Percentiles rank a stretch among this genome's conserved stretches.
Conservation (phyloP, 1,140 invertebrate species). For the Formica selysi region DNA sequence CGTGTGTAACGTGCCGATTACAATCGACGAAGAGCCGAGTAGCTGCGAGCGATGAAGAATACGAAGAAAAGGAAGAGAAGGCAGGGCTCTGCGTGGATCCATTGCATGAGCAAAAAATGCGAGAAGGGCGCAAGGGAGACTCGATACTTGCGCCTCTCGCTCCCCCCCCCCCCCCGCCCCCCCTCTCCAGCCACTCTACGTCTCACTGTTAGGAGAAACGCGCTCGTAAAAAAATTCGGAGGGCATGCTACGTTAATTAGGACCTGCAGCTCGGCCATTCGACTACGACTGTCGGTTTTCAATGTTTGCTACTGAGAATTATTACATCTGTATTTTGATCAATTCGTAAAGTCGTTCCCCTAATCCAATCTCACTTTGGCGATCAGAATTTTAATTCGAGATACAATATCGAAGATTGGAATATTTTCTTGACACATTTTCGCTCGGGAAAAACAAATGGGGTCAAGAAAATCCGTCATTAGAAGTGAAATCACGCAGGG, state of each 20-base stretch:
- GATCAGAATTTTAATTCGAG: no score
- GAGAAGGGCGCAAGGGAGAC: slow-evolving; percentile 4
- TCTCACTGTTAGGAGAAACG: background rate
- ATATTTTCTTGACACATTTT: background rate
- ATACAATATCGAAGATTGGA: no score
- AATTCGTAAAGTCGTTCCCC: background rate
- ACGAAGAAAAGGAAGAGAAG: background rate
- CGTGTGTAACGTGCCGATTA: slow-evolving; percentile 63
- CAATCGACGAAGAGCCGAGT: slow-evolving; percentile 47
- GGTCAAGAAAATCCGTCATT: background rate
- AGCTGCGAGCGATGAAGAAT: slow-evolving; percentile 30
- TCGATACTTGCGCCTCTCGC: background rate
- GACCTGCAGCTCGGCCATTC: slow-evolving; percentile 19
- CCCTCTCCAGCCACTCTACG: background rate
- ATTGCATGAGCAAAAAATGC: slow-evolving; percentile 24
- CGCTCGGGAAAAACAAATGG: no score
- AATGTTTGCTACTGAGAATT: background rate
- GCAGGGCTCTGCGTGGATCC: background rate
- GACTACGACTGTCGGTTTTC: background rate
- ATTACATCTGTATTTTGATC: background rate
- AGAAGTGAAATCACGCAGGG: background rate
- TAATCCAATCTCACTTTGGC: background rate
- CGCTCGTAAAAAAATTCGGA: slow-evolving; percentile 18
- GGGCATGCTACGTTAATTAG: slow-evolving; percentile 1
- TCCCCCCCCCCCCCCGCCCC: background rate